Conservation (phyloP, 2,888 invertebrate genomes). For the Pasiphila rectangulata region DNA sequence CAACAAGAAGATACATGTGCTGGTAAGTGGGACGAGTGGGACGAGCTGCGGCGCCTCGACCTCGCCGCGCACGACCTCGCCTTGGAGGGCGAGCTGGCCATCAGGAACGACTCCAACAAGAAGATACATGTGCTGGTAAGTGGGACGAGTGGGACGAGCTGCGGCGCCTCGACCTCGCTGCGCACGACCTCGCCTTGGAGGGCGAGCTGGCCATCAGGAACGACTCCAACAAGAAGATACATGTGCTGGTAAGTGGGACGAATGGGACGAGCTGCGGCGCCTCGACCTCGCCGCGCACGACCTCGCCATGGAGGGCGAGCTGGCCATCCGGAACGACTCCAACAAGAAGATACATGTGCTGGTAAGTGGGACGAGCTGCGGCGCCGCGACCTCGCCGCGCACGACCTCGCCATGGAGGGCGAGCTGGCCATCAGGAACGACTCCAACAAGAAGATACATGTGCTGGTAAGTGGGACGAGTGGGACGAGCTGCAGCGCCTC, state of each 20-base stretch:
- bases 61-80: conserved; percentile 53
- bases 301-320: conserved; percentile 62
- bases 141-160: conserved; percentile 67
- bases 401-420: too few relatives aligned
- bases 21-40: conserved; percentile 65
- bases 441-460: too few relatives aligned
- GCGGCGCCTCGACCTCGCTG: conserved; percentile 56
- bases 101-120: conserved; percentile 64
- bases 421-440: too few relatives aligned
- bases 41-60: conserved; percentile 61
- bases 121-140: conserved; percentile 62
- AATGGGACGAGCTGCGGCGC: conserved; percentile 62
- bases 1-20: conserved; percentile 61
- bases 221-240: conserved; percentile 62
- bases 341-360: conserved; percentile 64
- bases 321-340: conserved; percentile 58
- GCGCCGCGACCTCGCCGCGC: too few relatives aligned
- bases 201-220: conserved; percentile 59
- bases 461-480: too few relatives aligned
- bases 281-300: conserved; percentile 56
- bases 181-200: conserved; percentile 54
- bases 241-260: conserved; percentile 63
- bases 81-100: conserved; percentile 59
- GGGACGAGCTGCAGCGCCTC: too few relatives aligned
- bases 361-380: too few relatives aligned